Conservation (phyloP, 1,140 invertebrate genomes). For the Philotrypesis tridentata region DNA sequence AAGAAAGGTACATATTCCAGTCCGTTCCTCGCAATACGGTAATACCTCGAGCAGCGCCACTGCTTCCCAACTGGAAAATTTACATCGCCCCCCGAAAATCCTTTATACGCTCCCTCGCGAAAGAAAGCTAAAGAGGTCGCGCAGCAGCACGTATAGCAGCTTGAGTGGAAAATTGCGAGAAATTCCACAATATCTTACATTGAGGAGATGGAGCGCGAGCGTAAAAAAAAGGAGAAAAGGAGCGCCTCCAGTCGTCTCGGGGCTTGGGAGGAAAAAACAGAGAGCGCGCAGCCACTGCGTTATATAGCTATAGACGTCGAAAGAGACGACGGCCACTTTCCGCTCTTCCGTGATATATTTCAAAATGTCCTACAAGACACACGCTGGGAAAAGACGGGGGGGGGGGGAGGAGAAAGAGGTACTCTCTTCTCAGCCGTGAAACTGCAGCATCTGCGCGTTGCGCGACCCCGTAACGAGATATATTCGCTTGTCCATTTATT, state of each 20-base stretch:
- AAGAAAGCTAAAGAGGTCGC: neutral
- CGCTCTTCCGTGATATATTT: constrained; percentile 12
- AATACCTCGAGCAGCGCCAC: neutral
- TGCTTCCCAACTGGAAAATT: constrained; percentile 11
- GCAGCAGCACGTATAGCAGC: neutral
- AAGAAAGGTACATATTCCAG: too few relatives aligned
- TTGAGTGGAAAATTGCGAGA: constrained; percentile 22
- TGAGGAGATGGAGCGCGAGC: neutral
- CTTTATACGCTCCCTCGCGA: neutral
- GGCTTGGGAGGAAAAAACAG: neutral
- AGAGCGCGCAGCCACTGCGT: neutral
- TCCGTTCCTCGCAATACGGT: too few relatives aligned
- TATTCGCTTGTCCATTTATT: constrained; percentile 21
- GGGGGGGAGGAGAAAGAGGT: too few relatives aligned
- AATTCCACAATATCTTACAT: constrained; percentile 19
- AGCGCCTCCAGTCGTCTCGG: too few relatives aligned
- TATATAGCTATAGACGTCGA: too few relatives aligned
- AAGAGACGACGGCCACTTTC: neutral
- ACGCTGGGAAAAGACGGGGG: too few relatives aligned
- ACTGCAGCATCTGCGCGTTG: constrained; percentile 33
- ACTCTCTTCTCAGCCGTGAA: constrained; percentile 34
- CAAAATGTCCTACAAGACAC: constrained; percentile 30
- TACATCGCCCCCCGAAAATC: constrained; percentile 13
- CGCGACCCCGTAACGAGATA: constrained; percentile 12
- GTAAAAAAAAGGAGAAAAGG: neutral